These are phyloP conservation scores for Microtus oregoni DNA, from an alignment of 2,113 vertebrate genomes.

Conservation along the genomic window DNA sequence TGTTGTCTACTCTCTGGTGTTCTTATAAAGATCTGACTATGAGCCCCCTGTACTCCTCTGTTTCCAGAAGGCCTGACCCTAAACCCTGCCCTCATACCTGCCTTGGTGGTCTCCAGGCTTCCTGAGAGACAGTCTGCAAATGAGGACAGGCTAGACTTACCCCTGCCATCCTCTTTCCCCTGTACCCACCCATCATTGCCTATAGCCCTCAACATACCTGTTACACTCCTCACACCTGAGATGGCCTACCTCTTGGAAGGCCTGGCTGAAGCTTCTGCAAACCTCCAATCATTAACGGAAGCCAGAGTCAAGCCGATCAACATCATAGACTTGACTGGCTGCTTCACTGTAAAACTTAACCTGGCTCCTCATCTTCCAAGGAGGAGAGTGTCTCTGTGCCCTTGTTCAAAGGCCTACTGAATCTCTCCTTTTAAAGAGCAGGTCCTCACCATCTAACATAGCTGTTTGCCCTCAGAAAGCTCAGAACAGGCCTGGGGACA, in stretches of 20 bases:
- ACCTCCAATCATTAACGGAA: neutral
- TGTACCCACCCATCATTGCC: neutral
- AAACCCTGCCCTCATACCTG: neutral
- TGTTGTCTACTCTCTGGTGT: neutral
- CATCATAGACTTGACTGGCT: neutral
- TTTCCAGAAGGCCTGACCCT: neutral
- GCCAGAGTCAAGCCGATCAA: neutral
- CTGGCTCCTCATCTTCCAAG: neutral
- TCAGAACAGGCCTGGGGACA: neutral
- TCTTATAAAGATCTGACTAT: neutral
- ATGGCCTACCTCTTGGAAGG: neutral
- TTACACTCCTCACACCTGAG: neutral
- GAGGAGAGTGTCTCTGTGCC: neutral
- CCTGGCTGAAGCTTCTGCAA: neutral
- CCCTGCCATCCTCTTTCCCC: neutral
- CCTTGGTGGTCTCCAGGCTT: neutral
- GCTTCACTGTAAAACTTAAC: constrained; percentile 7
- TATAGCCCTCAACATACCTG: neutral
- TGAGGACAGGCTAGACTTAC: neutral
- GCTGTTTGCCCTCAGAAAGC: neutral
- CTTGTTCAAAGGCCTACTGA: neutral
- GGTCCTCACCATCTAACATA: neutral
- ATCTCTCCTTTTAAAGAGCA: neutral
- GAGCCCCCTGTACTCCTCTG: neutral
- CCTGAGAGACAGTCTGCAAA: neutral